Base-by-base conservation (phyloP, 2,888 invertebrate species). In the Lamellibrachia columna region DNA sequence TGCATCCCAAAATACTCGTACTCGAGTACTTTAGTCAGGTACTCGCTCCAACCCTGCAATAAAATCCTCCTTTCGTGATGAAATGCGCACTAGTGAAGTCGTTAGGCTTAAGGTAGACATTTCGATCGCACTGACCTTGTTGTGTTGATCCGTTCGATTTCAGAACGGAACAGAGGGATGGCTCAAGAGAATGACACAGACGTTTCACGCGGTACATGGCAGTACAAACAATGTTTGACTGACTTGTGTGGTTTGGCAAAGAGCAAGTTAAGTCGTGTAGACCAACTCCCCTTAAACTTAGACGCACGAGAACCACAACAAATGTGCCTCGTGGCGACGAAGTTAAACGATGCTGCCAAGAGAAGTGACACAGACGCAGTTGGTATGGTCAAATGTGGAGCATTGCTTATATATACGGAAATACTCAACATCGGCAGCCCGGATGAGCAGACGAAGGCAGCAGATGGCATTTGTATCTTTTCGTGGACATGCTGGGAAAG, bases 401-500 rank as follows among this genome's bases (percentile, higher is more conserved):
- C 75, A 22, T 75, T 75, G 22, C 6, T 75, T 22, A 22, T 75
- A 75, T 75, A 75, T n/a, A 75, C 75, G 75, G 75, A 75, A 75
- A 75, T 75, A 75, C 75, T 75, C 75, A 75, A 75, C 75, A 22
- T 75, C 15, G 75, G 75, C n/a, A 6, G 22, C 15, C 2, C 22
- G 22, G 6, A 75, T 3, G 75, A 75, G 75, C 75, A 75, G 22
- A 75, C n/a, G 22, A 3, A 22, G 75, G 75, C 75, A 75, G 75
- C 75, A 15, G n/a, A 15, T 15, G 75, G 75, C 22, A 75, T 75
- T 75, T 15, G 15, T 15, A 75, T 75, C 6, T 75, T 75, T 22
- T 75, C 75, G 75, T 75, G 75, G 75, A 75, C 75, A 75, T 75
- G 75, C 22, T 75, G n/a, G 15, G 75, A 75, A 75, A 75, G 75